Evolutionary conservation across 2,797 vertebrate species (phyloP).

Genomic region (Micromesistius poutassou): DNA sequence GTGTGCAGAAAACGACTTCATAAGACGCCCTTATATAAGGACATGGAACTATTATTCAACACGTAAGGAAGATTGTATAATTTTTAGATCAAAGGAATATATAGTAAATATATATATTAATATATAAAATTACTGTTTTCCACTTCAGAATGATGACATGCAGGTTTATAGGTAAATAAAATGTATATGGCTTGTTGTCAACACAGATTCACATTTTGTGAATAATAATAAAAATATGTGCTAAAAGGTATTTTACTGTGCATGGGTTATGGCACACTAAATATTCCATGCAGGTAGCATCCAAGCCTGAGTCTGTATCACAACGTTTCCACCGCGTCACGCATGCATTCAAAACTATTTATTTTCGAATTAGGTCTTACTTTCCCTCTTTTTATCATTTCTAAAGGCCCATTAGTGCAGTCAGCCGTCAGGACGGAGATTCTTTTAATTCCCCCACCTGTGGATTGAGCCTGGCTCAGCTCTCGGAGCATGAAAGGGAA

Average conservation of each 20-base stretch:
- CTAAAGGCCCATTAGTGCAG: conserved; percentile 21
- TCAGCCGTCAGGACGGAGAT: conserved; percentile 5
- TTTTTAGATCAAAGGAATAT: background rate
- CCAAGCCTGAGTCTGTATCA: background rate
- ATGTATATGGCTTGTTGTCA: conserved; percentile 8
- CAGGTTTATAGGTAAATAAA: conserved; percentile 10
- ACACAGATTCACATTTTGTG: conserved; percentile 24
- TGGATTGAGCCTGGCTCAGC: conserved; percentile 52
- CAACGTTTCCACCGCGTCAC: background rate
- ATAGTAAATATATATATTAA: background rate
- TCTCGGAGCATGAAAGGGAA: conserved; percentile 54
- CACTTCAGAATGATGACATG: conserved; percentile 15
- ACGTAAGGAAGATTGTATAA: background rate
- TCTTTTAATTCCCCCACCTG: conserved; percentile 33
- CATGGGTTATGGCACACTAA: background rate
- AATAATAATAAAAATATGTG: conserved; percentile 1
- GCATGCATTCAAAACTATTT: background rate
- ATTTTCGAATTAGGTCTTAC: background rate
- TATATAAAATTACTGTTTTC: background rate
- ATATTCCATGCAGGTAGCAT: background rate
- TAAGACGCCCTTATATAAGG: background rate
- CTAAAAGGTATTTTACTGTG: background rate
- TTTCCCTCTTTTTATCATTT: background rate
- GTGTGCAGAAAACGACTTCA: background rate
- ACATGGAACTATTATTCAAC: background rate